Base-by-base conservation (phyloP, 2,113 vertebrate species). In the Psilopsiagon aymara region DNA sequence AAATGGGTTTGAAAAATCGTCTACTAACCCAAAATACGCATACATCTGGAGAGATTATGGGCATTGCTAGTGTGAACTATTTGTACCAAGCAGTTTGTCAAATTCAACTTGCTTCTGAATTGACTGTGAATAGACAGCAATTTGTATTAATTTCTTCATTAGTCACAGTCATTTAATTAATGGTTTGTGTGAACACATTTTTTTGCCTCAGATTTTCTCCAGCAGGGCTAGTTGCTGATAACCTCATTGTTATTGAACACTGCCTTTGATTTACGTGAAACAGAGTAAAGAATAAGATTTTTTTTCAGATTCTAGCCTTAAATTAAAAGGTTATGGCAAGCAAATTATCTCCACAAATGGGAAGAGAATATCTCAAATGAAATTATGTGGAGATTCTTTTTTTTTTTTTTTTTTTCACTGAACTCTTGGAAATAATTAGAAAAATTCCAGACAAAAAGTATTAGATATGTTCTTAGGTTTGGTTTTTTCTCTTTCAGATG, bases 131-230 rank as follows among this genome's bases (percentile, higher is more conserved):
- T 57, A 89, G 90, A 91, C 27, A 86, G 15, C 21, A 71, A 71
- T 95, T 93, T 88, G 15, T 90, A 77, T 75, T 91, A 88, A 85
- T 94, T 86, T 71, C 35, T 91, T 86, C 69, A 75, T 94, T 96
- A 91, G 86, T 96, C 69, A 64, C 39, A 74, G 35, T 62, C 35
- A 64, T 94, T 93, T 94, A 94, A 90, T 86, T 44, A 96, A 94
- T 46, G 52, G 62, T 35, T 96, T 89, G 13, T 74, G 37, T 41
- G 68, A 90, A 82, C 29, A 69, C 3, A 33, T 19, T 69, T 88
- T 86, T 95, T 88, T 95, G 68, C 82, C 71, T 31, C 62, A 63
- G 66, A 59, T 93, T 90, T 82, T 68, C 92, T 88, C 17, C 62
- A 80, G 11, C 13, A 41, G 8, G 8, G 20, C 10, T 79, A 44